Percentiles rank a stretch among this genome's conserved stretches.
phyloP scores from a whole-genome alignment of 2,888 invertebrate species.

The Drosophila fungiperda region DNA sequence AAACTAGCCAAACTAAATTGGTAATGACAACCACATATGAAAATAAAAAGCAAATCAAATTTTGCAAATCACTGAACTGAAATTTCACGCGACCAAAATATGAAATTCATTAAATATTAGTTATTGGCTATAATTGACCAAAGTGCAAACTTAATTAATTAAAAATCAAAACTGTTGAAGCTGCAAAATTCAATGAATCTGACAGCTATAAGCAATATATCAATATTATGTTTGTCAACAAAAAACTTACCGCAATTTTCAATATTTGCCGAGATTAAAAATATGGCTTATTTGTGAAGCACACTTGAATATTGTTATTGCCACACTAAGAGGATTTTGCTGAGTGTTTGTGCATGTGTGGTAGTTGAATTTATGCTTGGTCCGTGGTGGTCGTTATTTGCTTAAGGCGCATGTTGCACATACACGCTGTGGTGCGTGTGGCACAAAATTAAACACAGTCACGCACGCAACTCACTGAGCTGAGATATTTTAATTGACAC shows the following conservation, averaged over 20 bases:
- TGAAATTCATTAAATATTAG: conserved; percentile 34
- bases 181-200: conserved; percentile 9
- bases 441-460: conserved; percentile 65
- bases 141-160: conserved; percentile 70
- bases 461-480: conserved; percentile 70
- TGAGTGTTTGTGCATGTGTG: conserved; percentile 6
- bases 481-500: conserved; percentile 76
- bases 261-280: conserved; percentile 1
- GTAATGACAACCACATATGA: conserved; percentile 2
- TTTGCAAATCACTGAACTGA: conserved; percentile 59
- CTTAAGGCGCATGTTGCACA: conserved; percentile 42
- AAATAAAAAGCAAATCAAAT: conserved; percentile 42
- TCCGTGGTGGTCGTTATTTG: conserved; percentile 10
- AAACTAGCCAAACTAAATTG: conserved; percentile 16
- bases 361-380: conserved; percentile 10
- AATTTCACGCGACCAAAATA: conserved; percentile 26
- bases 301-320: conserved; percentile 1
- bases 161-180: conserved; percentile 51
- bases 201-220: conserved; percentile 31
- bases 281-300: conserved; percentile 9
- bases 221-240: conserved; percentile 21
- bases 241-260: conserved; percentile 45
- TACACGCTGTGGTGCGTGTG: conserved; percentile 45
- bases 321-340: not conserved
- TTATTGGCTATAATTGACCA: conserved; percentile 24